Base-by-base conservation (phyloP, 1,140 invertebrate species). In the Vollenhovia emeryi region DNA sequence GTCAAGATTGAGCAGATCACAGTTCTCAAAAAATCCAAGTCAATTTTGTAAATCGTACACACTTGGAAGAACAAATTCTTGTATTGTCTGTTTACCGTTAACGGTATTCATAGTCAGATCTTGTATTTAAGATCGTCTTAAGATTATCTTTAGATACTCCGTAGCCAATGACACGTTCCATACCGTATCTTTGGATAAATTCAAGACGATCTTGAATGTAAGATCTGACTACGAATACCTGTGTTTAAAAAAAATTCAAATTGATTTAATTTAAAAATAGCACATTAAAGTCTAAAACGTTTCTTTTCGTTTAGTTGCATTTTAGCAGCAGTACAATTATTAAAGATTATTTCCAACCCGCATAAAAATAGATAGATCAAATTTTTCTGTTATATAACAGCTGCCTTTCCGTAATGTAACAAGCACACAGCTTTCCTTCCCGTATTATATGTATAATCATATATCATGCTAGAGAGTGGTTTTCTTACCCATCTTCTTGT, bases 401-500 rank as follows among this genome's bases (percentile, higher is more conserved):
- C n/a, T n/a, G n/a, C n/a, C n/a, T n/a, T n/a, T n/a, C n/a, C n/a
- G n/a, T 66, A 66, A 52, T 30, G 18, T 21, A 18, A 40, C 11
- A 40, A 27, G 13, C 8, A n/a, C n/a, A n/a, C n/a, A 36, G 27
- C 68, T 68, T 36, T 66, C 15, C 9, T 52, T 52, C 1, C 6
- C 15, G 13, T 13, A 57, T 8, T 71, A 43, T n/a, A n/a, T n/a
- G n/a, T n/a, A n/a, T 33, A 43, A 79, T 50, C 21, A 36, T 33
- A 27, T 75, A 40, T 43, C 13, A 33, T 62, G 74, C 33, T 55
- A 64, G 5, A 62, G 27, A 79, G 45, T 62, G 8, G 66, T 62
- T 89, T 45, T 84, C 69, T 78, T 80, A 83, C 73, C 69, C 45
- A 86, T 83, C 78, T 84, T 79, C 71, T 73, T 57, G 69, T 89